These are phyloP conservation scores for Syndactyla subalaris DNA, from an alignment of 2,797 vertebrate genomes.

Conservation along the genomic window DNA sequence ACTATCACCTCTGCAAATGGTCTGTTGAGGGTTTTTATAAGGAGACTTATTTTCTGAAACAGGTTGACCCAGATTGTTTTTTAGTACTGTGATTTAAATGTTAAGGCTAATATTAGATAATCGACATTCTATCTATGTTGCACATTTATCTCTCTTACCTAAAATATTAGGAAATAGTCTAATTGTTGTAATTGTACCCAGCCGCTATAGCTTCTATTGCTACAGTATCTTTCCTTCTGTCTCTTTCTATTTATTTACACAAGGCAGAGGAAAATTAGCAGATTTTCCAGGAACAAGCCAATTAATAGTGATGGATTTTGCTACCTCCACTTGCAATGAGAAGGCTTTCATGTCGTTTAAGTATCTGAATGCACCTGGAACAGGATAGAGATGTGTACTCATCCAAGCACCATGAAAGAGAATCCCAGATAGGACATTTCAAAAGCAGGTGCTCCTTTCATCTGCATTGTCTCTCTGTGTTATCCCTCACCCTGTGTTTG, in stretches of 20 bases:
- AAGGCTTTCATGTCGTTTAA: not conserved
- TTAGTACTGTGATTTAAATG: conserved; percentile 20
- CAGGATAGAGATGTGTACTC: not conserved
- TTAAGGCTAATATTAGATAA: not conserved
- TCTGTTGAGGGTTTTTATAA: not conserved
- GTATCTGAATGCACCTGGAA: not conserved
- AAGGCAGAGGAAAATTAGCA: not conserved
- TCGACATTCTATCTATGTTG: conserved; percentile 10
- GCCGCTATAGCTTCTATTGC: not conserved
- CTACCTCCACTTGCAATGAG: not conserved
- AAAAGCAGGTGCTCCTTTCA: not conserved
- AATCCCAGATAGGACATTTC: not conserved
- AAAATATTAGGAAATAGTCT: conserved; percentile 2
- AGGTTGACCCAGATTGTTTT: not conserved
- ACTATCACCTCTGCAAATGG: not conserved
- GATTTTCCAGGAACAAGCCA: not conserved
- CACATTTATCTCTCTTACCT: not conserved
- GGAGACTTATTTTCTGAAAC: not conserved
- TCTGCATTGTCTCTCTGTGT: not conserved
- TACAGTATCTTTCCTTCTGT: not conserved
- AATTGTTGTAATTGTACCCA: not conserved
- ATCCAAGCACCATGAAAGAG: not conserved
- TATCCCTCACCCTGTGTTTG: not conserved
- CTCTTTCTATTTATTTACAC: not conserved
- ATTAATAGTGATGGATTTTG: not conserved